Evolutionary conservation across 2,888 invertebrate species (phyloP).

Genomic region (Acutogordius australiensis): DNA sequence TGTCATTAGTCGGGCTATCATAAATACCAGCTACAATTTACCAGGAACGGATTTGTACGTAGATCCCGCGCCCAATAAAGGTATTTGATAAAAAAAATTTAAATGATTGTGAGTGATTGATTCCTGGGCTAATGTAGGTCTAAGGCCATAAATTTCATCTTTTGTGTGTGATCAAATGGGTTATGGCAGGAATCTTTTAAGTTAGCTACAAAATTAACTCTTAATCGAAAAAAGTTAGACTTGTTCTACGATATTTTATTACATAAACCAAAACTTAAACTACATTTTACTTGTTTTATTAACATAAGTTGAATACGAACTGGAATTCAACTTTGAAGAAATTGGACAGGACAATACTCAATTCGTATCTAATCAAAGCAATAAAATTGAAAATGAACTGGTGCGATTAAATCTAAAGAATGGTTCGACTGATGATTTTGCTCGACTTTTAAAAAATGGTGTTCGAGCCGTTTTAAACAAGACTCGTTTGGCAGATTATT

Average conservation of each 20-base stretch:
- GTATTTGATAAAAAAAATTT: not conserved
- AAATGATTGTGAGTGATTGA: too few relatives aligned
- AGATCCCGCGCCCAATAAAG: not conserved
- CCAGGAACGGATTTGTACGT: slow-evolving; percentile 9
- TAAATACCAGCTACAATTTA: not conserved
- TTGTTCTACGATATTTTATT: too few relatives aligned
- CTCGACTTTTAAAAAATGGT: not conserved
- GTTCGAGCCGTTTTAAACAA: not conserved
- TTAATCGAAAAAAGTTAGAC: too few relatives aligned
- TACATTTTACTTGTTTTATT: too few relatives aligned
- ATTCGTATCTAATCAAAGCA: not conserved
- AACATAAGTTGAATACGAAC: slow-evolving; percentile 9
- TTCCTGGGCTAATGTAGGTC: too few relatives aligned
- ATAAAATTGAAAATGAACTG: not conserved
- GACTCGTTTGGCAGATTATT: not conserved
- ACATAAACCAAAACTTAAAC: too few relatives aligned
- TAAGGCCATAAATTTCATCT: too few relatives aligned
- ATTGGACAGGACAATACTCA: not conserved
- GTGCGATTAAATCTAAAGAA: not conserved
- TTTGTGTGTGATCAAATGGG: too few relatives aligned
- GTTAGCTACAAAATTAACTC: too few relatives aligned
- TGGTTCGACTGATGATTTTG: not conserved
- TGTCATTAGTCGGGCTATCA: not conserved
- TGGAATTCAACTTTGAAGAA: slow-evolving; percentile 2
- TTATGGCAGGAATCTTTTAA: too few relatives aligned